Percentiles rank a stretch among this genome's conserved stretches.
These are phyloP conservation scores for Leucopsar rothschildi DNA, from an alignment of 2,113 vertebrate species.

Conservation along the genomic window DNA sequence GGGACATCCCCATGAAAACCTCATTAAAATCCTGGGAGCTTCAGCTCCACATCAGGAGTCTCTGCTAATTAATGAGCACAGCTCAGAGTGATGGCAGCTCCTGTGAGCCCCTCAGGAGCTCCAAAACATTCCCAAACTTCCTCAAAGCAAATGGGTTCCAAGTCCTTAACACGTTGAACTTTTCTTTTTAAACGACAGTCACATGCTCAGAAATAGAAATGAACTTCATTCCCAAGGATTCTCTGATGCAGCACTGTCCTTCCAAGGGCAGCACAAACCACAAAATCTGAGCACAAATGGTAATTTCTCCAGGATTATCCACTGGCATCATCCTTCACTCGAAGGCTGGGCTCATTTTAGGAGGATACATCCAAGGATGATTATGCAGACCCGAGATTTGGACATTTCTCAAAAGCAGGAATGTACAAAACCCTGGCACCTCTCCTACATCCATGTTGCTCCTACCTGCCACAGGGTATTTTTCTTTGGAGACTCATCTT, in stretches of 20 bases:
- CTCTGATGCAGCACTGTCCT: background rate
- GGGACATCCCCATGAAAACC: background rate
- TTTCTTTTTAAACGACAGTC: background rate
- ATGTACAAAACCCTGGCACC: background rate
- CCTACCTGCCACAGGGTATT: constrained; percentile 93
- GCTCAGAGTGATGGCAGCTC: background rate
- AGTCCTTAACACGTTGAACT: background rate
- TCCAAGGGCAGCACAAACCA: background rate
- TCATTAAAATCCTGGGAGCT: background rate
- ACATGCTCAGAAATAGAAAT: background rate
- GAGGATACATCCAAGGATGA: background rate
- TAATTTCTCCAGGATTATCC: background rate
- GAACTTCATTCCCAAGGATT: background rate
- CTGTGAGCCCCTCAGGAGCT: background rate
- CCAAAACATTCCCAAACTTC: background rate
- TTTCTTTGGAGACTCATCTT: constrained; percentile 97
- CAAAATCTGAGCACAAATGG: background rate
- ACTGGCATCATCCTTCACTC: background rate
- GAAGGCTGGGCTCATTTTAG: constrained; percentile 9
- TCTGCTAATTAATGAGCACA: background rate
- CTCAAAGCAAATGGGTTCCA: background rate
- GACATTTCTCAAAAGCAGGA: background rate
- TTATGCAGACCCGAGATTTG: background rate
- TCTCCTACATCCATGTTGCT: background rate
- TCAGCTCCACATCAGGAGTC: background rate